Evolutionary conservation across 2,113 vertebrate species (phyloP).

Genomic region (Poicephalus gulielmi): DNA sequence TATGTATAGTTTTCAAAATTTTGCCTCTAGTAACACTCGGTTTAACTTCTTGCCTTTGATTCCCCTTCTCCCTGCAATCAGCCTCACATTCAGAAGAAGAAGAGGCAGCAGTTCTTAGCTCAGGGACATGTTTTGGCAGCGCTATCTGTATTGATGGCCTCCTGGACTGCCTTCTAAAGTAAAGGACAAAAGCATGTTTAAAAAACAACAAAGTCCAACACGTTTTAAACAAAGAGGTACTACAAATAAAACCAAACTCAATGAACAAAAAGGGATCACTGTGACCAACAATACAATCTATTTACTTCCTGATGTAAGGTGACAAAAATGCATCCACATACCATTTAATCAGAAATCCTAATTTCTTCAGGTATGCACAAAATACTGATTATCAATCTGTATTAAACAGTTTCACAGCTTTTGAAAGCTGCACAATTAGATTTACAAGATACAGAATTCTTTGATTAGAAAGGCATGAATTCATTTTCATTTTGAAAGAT

Average conservation of each 20-base stretch:
- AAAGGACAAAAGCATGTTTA: conserved; percentile 31
- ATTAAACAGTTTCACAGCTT: neutral
- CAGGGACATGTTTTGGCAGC: conserved; percentile 52
- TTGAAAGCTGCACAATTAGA: neutral
- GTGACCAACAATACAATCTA: neutral
- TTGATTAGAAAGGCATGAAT: neutral
- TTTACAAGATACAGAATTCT: neutral
- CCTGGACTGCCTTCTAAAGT: conserved; percentile 26
- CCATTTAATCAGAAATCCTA: neutral
- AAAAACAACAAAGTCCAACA: neutral
- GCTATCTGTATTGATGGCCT: conserved; percentile 21
- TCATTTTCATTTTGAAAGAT: neutral
- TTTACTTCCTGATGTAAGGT: neutral
- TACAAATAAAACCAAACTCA: neutral
- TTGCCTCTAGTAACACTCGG: conserved; percentile 49
- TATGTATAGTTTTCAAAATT: conserved; percentile 48
- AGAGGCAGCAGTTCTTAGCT: conserved; percentile 27
- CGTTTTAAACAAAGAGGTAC: neutral
- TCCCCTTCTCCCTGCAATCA: conserved; percentile 39
- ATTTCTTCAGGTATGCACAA: neutral
- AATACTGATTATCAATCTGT: neutral
- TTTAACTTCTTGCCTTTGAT: conserved; percentile 63
- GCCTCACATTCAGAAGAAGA: conserved; percentile 47
- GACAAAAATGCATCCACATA: neutral
- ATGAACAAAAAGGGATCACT: neutral